Evolutionary conservation across 1,140 invertebrate genomes (phyloP), one percentile per base, ranked within the genome.

Genomic region (Brachionus plicatilis): DNA sequence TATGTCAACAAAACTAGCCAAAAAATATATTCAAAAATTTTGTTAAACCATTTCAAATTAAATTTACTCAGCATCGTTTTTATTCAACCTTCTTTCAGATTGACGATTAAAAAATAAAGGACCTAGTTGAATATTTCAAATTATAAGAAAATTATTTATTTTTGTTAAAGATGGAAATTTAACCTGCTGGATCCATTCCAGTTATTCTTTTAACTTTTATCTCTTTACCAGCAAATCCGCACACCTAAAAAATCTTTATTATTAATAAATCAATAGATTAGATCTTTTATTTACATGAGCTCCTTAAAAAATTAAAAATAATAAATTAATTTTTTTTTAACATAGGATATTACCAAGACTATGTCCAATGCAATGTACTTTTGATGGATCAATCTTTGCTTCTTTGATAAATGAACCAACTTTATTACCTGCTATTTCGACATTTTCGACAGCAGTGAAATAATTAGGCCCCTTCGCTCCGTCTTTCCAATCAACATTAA

Each of bases 161-260:
- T 68, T 68, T 14, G 41, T 9, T 7, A 0, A 68, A 33, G 11
- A 37, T 12, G 41, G 3, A 14, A n/a, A 41, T 12, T n/a, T 29
- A 12, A 72, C 95, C 94, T 0, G 96, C 96, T 0, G 96, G 95
- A 90, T 98, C 96, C 85, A 97, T 87, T 1, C 91, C 94, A 68
- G 94, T 94, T 85, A 93, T 91, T 5, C 92, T 94, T 93, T n/a
- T 95, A 90, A 86, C 94, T 66, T 92, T 92, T 2, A 96, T 88
- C 87, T 95, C 93, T 1, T 94, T 93, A 0, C 96, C 96, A 0
- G 95, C 94, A 87, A 96, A 97, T 0, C 95, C 95, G 75, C 92
- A 93, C 6, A 60, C 37, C 37, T 84, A 33, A 14, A 29, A 72
- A 43, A 20, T 12, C 7, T 24, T 29, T 45, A 9, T 17, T 8